Conservation (phyloP, 1,140 invertebrate species). For the Philotrypesis tridentata region DNA sequence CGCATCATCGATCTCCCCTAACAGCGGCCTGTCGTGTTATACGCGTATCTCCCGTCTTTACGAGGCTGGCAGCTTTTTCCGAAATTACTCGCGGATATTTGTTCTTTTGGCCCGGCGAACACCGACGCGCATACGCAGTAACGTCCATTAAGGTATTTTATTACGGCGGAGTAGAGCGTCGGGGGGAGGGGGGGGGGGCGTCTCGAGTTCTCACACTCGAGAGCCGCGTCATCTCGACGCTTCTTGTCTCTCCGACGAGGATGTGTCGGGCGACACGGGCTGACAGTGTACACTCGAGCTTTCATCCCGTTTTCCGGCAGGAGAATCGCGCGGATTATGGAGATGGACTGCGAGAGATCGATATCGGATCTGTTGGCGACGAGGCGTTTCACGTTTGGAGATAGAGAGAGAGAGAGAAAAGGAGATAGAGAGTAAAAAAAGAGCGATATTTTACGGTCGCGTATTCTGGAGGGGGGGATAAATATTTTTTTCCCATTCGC, state of each 20-base stretch:
- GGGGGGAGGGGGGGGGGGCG: too few relatives aligned
- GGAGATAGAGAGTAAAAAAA: too few relatives aligned
- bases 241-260: too few relatives aligned
- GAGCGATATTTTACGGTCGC: not conserved
- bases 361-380: not conserved
- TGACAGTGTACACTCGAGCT: not conserved
- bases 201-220: not conserved
- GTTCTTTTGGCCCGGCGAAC: not conserved
- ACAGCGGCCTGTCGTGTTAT: too few relatives aligned
- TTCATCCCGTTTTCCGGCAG: not conserved
- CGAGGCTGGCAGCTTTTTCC: not conserved
- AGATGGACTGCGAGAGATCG: not conserved
- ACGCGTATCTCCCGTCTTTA: not conserved
- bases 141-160: slow-evolving; percentile 12
- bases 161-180: too few relatives aligned
- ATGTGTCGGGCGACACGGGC: too few relatives aligned
- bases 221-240: too few relatives aligned
- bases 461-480: not conserved
- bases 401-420: too few relatives aligned
- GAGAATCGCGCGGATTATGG: too few relatives aligned
- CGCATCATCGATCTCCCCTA: not conserved
- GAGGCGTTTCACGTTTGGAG: too few relatives aligned
- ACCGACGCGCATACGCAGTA: too few relatives aligned
- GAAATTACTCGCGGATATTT: not conserved
- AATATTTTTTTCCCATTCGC: not conserved